Base-by-base conservation (phyloP, 2,888 invertebrate genomes). In the Platerodrilus igneus region DNA sequence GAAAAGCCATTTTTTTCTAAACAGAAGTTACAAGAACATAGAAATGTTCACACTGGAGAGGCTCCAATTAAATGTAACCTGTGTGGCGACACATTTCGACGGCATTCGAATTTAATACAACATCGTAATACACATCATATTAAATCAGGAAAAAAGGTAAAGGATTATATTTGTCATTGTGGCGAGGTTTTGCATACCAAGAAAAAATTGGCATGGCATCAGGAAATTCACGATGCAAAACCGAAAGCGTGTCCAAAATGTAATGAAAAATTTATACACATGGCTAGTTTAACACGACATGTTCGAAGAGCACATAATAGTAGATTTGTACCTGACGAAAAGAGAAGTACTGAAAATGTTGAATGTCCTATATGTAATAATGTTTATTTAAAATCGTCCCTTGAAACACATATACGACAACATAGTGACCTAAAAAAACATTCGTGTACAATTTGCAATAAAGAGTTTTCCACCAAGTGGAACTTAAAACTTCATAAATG, bases 401-500 rank as follows among this genome's bases (percentile, higher is more conserved):
- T 91, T 32, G 83, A 86, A 43, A 80, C 83, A 3, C 90, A 90
- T 62, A 76, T 90, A 64, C 76, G 78, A 13, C 86, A 85, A 31
- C 91, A 91, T 71, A 79, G 77, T 51, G 81, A 86, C 47, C 75
- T 80, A 63, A 75, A 80, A 37, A 86, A 87, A n/a, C 84, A 78
- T 71, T 73, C 79, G 42, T 92, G 92, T 68, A 74, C 81, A 35
- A 81, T 90, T 36, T 91, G 92, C 71, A 85, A 81, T 60, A 90
- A 89, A 63, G 75, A 81, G 17, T 91, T 91, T 71, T 84, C 86
- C 52, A 90, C 90, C 52, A 88, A 88, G 64, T 91, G 90, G 86
- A 91, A 91, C 70, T 74, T 91, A 33, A 87, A 89, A 62, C 76
- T 88, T 52, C 91, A 92, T 70, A 81, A 84, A 51, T 90, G 90